Base-by-base conservation (phyloP, 2,797 vertebrate species). In the Xenops minutus region DNA sequence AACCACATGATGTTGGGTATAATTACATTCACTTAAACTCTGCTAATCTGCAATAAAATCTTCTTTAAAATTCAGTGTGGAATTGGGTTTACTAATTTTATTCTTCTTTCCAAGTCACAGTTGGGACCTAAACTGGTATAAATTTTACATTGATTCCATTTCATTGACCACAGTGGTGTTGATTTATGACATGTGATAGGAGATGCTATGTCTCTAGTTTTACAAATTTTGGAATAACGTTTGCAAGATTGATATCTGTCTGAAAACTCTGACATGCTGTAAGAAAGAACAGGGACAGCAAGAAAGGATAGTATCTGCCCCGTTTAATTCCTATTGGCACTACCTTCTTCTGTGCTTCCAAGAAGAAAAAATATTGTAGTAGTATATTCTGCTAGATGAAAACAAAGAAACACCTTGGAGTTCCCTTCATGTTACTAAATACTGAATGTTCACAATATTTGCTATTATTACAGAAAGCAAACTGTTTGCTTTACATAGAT, bases 11-110 rank as follows among this genome's bases (percentile, higher is more conserved):
- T 81, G 10, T 67, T 62, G 81, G 39, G 46, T 67, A 52, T 34
- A 89, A 72, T 72, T 68, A 54, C 3, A 26, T 13, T 89, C 78
- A 59, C 54, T 88, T 91, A 84, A 93, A 37, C 37, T 85, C 52
- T 78, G 74, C 55, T 87, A 83, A 94, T 82, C 52, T 80, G 69
- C 83, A 84, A 44, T 73, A 51, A 88, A 91, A 74, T 71, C n/a
- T 77, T 39, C 54, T 69, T 88, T 75, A 52, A 80, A 92, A 69
- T 84, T 94, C 59, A 76, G 2, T 26, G 36, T 6, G 14, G 66
- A 90, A 76, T 41, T 58, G 0, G 8, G 36, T 58, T 71, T 94
- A 41, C 54, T 81, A 66, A 68, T 93, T 89, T 73, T 62, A 64
- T 66, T 84, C 16, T 58, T 58, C 12, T 86, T 78, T 54, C 51